phyloP scores from a whole-genome alignment of 1,140 invertebrate genomes.

The Oncopeltus fasciatus region DNA sequence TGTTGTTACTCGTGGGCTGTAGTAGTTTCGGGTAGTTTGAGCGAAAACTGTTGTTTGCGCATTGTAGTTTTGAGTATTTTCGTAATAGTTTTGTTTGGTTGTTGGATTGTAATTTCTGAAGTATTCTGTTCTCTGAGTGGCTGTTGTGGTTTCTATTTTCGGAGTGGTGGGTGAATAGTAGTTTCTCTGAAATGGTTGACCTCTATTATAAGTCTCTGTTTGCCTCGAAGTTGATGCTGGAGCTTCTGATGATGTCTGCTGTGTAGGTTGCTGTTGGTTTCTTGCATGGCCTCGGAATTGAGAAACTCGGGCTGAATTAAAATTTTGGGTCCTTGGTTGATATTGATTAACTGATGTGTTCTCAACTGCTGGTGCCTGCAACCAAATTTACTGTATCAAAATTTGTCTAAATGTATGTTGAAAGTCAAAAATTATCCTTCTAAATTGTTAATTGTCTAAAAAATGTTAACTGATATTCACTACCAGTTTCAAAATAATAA shows the following conservation, averaged over 20 bases:
- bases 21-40: neutral
- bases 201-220: conserved; percentile 13
- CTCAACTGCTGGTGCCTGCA: neutral
- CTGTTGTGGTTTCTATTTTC: conserved; percentile 3
- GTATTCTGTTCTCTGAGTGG: conserved; percentile 4
- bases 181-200: conserved; percentile 16
- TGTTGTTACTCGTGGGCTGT: neutral
- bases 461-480: no score
- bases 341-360: neutral
- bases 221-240: conserved; percentile 4
- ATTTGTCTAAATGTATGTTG: conserved; percentile 13
- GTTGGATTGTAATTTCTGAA: conserved; percentile 21
- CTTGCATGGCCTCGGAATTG: neutral
- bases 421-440: no score
- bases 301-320: neutral
- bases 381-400: conserved; percentile 9
- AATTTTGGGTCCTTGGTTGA: neutral
- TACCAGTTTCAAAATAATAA: no score
- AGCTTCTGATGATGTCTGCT: neutral
- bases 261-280: conserved; percentile 7
- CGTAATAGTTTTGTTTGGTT: conserved; percentile 9
- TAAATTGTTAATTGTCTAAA: no score
- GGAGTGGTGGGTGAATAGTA: conserved; percentile 10
- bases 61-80: conserved; percentile 13
- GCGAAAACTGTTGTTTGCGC: neutral